Evolutionary conservation across 2,888 invertebrate genomes (phyloP).

Genomic region (Encarsia formosa): DNA sequence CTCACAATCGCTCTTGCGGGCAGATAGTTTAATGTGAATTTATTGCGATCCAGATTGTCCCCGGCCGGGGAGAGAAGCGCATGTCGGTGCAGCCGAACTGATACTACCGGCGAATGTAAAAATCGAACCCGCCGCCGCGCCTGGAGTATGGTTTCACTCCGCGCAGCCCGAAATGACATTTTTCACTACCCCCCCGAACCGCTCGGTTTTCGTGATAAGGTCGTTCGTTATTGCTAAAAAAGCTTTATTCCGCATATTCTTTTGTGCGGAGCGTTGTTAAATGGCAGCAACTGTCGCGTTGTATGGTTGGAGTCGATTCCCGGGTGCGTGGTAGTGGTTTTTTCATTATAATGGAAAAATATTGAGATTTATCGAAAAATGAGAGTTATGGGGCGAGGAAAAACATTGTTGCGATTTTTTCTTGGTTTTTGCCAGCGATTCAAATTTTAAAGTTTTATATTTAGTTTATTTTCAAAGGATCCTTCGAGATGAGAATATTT

Average conservation of each 20-base stretch:
- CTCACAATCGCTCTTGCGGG: constrained; percentile 24
- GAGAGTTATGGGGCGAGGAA: no score
- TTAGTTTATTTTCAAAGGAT: no score
- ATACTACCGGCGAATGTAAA: constrained; percentile 26
- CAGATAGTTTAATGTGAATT: constrained; percentile 52
- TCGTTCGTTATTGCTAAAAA: constrained; percentile 25
- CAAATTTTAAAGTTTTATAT: no score
- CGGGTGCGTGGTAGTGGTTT: no score
- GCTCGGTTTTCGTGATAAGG: constrained; percentile 2
- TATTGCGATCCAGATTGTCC: constrained; percentile 48
- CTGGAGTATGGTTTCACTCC: constrained; percentile 21
- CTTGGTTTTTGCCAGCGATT: no score
- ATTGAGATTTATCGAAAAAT: no score
- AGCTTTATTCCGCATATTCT: constrained; percentile 18
- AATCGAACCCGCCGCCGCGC: constrained; percentile 21
- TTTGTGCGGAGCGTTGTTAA: no score
- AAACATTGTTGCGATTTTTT: no score
- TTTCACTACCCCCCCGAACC: constrained; percentile 4
- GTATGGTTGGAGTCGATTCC: no score
- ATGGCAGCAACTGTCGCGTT: no score
- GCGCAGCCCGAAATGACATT: constrained; percentile 9
- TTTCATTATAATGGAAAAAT: no score
- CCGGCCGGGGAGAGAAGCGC: constrained; percentile 45
- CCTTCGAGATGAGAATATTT: no score
- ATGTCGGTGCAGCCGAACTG: constrained; percentile 21